These are phyloP conservation scores for Cephalotes varians DNA, from an alignment of 2,888 invertebrate species.

Conservation along the genomic window DNA sequence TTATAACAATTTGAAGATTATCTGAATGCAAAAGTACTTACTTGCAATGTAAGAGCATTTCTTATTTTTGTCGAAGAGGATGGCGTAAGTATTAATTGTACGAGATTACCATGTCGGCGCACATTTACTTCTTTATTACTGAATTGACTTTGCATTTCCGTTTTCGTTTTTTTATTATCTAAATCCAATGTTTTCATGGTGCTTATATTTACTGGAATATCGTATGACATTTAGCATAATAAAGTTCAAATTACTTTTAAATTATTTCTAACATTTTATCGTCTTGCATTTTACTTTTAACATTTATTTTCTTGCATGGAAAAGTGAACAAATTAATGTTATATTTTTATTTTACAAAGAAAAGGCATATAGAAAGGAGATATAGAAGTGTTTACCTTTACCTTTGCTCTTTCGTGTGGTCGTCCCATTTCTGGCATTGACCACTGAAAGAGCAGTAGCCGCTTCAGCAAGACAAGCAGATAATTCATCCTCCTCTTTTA, in stretches of 20 bases:
- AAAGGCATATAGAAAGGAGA: conserved; percentile 12
- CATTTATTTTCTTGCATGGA: conserved; percentile 1
- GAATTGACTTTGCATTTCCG: conserved; percentile 77
- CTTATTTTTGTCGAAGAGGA: conserved; percentile 88
- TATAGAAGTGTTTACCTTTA: conserved; percentile 56
- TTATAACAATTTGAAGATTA: background rate
- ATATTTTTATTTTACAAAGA: conserved; percentile 7
- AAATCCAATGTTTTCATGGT: conserved; percentile 63
- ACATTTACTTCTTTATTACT: conserved; percentile 87
- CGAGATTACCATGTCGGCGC: conserved; percentile 87
- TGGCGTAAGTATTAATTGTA: conserved; percentile 89
- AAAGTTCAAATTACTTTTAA: conserved; percentile 15
- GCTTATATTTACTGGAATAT: conserved; percentile 73
- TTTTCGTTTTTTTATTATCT: conserved; percentile 76
- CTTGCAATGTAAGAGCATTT: conserved; percentile 89
- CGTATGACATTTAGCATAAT: conserved; percentile 1
- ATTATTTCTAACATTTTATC: conserved; percentile 10
- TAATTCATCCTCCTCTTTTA: conserved; percentile 80
- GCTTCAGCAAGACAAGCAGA: conserved; percentile 84
- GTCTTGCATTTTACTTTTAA: too few species aligned
- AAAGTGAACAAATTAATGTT: background rate
- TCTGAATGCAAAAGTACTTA: conserved; percentile 75
- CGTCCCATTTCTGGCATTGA: conserved; percentile 70
- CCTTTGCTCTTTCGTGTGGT: conserved; percentile 78
- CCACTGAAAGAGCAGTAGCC: conserved; percentile 82